Percentiles rank a stretch among this genome's conserved stretches.
Evolutionary conservation across 1,140 invertebrate genomes (phyloP).

Genomic region (Mactra quadrangularis): DNA sequence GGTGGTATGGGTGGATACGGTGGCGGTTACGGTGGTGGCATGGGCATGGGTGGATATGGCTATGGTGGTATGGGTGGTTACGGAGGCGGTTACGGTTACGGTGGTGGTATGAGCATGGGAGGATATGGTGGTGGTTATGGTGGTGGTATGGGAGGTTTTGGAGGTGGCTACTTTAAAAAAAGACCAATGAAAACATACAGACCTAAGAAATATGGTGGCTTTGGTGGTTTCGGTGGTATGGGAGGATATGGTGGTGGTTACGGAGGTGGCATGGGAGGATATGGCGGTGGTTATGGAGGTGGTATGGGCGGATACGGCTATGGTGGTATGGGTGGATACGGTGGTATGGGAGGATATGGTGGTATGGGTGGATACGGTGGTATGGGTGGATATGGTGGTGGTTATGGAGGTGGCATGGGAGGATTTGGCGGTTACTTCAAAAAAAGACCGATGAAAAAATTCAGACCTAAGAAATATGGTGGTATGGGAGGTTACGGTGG

Average conservation of each 20-base stretch:
- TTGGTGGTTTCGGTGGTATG: not conserved
- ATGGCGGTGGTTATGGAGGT: not conserved
- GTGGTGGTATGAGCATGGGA: too few relatives aligned
- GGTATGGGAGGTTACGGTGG: not conserved
- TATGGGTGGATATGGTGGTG: not conserved
- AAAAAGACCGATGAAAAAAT: too few relatives aligned
- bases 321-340: not conserved
- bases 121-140: too few relatives aligned
- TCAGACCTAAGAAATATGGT: too few relatives aligned
- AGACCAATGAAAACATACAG: too few relatives aligned
- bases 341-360: not conserved
- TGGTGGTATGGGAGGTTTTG: too few relatives aligned
- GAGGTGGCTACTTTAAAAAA: too few relatives aligned
- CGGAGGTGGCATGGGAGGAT: not conserved
- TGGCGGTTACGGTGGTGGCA: not conserved
- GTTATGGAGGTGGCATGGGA: not conserved
- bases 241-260: not conserved
- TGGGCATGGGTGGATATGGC: not conserved
- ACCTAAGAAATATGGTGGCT: too few relatives aligned
- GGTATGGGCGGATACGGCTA: not conserved
- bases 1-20: too few relatives aligned
- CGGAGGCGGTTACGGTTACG: not conserved
- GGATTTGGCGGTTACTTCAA: slow-evolving; percentile 12
- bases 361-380: not conserved
- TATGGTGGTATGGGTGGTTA: not conserved